Evolutionary conservation across 1,140 invertebrate genomes (phyloP), one percentile per base, ranked within the genome.

Genomic region (Drosophila paulistorum): DNA sequence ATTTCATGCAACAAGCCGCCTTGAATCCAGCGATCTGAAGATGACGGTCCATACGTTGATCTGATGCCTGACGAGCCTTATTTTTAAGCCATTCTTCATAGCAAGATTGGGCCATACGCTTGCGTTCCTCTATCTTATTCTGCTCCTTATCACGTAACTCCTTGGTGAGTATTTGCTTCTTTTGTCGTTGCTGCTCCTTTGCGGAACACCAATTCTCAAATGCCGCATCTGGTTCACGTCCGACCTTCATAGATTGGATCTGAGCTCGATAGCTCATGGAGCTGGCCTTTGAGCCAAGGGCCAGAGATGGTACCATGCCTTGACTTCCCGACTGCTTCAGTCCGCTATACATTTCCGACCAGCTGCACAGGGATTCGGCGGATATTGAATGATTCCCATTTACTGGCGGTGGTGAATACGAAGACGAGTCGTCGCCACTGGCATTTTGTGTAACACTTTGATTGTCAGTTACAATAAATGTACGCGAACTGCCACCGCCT

Each of bases 51-150:
- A 61, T 2, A 4, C 74, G 76, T 9, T 74, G 42, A 17, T 51
- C 41, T 0, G 41, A 37, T n/a, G 70, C 69, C 58, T 67, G 57
- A 11, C 48, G 64, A 0, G 30, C 13, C 39, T 87, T 87, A 7
- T 63, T 10, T 1, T 23, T 65, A 1, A 81, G 33, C 84, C 84
- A 89, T 23, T 74, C 17, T 0, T 90, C 67, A 13, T 90, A 90
- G 65, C 71, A 62, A 0, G 39, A 2, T n/a, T 75, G 7, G 0
- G 84, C 60, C 1, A 48, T n/a, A 7, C 51, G n/a, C 26, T 79
- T 81, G 14, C 82, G 82, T 20, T 70, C 9, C 9, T 74, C 57
- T 13, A 5, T 13, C 1, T 3, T 54, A 26, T 39, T 39, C 13
- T 48, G 10, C 11, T 55, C 13, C 1, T 13, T 13, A 10, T 74